These are phyloP conservation scores for Helogale parvula DNA, from an alignment of 2,113 vertebrate species.

Conservation along the genomic window DNA sequence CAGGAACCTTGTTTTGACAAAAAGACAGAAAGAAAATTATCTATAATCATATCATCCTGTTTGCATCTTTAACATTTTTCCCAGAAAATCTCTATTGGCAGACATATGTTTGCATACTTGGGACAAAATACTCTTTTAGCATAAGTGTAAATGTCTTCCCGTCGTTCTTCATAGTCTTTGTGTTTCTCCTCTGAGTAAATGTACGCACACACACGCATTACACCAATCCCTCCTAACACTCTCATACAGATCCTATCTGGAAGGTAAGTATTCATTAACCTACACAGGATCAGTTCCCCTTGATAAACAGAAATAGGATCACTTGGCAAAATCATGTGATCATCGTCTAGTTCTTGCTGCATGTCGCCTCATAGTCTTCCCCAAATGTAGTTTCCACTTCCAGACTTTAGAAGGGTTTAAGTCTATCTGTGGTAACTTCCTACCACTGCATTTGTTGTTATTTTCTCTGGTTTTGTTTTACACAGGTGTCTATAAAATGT, in stretches of 20 bases:
- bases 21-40: neutral
- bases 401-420: no score
- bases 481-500: no score
- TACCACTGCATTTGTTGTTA: neutral
- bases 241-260: fast-evolving
- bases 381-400: no score
- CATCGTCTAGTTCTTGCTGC: neutral
- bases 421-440: fast-evolving
- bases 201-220: neutral
- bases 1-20: neutral
- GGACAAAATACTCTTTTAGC: neutral
- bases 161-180: neutral
- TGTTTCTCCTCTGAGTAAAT: neutral
- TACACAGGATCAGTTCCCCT: neutral
- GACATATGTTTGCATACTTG: neutral
- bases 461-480: no score
- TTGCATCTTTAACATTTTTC: neutral
- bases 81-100: neutral
- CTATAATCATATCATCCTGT: neutral
- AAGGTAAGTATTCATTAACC: neutral
- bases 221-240: neutral
- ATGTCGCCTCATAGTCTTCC: no score
- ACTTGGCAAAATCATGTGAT: neutral
- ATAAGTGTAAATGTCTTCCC: neutral
- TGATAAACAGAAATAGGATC: neutral